phyloP scores from a whole-genome alignment of 2,888 invertebrate genomes.

The Brachylomia viminalis region DNA sequence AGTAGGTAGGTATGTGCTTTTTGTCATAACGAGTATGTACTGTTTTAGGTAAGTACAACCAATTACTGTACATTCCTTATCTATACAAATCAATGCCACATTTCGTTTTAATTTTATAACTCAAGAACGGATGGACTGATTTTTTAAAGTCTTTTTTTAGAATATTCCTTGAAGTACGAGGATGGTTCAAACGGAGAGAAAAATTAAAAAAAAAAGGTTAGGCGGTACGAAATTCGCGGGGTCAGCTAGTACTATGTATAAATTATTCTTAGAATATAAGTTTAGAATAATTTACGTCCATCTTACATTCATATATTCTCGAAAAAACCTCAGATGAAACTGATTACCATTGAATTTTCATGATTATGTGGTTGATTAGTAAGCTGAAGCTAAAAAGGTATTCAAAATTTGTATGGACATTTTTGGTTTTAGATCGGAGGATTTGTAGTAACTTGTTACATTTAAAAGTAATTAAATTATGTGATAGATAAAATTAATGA shows the following conservation, averaged over 20 bases:
- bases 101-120: no score
- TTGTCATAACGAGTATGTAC: conserved; percentile 25
- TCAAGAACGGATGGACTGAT: no score
- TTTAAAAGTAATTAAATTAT: conserved; percentile 33
- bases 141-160: no score
- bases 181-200: no score
- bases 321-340: conserved; percentile 45
- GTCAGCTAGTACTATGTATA: conserved; percentile 32
- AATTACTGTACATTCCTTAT: no score
- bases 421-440: background rate
- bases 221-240: no score
- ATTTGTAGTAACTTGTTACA: background rate
- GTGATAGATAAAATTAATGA: conserved; percentile 30
- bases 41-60: no score
- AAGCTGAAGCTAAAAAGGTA: conserved; percentile 28
- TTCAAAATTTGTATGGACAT: conserved; percentile 10
- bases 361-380: conserved; percentile 35
- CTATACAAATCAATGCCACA: no score
- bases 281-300: conserved; percentile 45
- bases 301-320: conserved; percentile 56
- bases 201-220: no score
- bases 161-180: no score
- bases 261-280: conserved; percentile 40
- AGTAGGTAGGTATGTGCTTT: conserved; percentile 22
- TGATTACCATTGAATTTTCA: conserved; percentile 53